phyloP scores from a whole-genome alignment of 2,888 invertebrate species.

The Euzophera pinguis region DNA sequence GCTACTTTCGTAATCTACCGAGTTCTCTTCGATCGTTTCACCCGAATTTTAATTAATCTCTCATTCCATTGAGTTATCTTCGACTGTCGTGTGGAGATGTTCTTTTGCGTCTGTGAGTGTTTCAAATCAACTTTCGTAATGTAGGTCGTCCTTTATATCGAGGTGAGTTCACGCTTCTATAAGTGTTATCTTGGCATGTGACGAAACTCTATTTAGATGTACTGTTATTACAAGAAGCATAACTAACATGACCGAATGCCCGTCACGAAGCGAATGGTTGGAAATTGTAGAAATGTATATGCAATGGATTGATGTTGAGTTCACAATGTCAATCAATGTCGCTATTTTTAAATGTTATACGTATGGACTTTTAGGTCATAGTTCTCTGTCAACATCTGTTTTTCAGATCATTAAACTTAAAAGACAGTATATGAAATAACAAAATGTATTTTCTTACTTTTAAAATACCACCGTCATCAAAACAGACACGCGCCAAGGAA shows the following conservation, averaged over 20 bases:
- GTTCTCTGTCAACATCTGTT: conserved; percentile 28
- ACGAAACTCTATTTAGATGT: conserved; percentile 57
- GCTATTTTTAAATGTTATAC: conserved; percentile 14
- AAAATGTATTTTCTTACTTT: conserved; percentile 56
- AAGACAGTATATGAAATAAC: not conserved
- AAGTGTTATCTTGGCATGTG: conserved; percentile 61
- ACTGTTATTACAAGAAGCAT: conserved; percentile 53
- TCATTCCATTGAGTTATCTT: conserved; percentile 37
- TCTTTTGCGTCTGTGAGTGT: conserved; percentile 35
- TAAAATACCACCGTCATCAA: conserved; percentile 46
- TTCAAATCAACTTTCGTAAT: conserved; percentile 47
- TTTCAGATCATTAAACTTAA: conserved; percentile 18
- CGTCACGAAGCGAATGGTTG: conserved; percentile 58
- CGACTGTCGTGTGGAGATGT: conserved; percentile 39
- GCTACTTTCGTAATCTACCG: conserved; percentile 31
- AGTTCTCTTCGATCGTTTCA: conserved; percentile 28
- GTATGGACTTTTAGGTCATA: conserved; percentile 33
- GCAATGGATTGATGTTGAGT: no score
- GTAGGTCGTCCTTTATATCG: conserved; percentile 45
- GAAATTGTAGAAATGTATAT: conserved; percentile 49
- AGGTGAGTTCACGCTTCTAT: conserved; percentile 47
- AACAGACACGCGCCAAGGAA: conserved; percentile 27
- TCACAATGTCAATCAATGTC: not conserved
- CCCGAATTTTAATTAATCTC: conserved; percentile 53
- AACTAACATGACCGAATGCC: conserved; percentile 44